Conservation (phyloP, 2,888 invertebrate species). For the Agrotis puta region DNA sequence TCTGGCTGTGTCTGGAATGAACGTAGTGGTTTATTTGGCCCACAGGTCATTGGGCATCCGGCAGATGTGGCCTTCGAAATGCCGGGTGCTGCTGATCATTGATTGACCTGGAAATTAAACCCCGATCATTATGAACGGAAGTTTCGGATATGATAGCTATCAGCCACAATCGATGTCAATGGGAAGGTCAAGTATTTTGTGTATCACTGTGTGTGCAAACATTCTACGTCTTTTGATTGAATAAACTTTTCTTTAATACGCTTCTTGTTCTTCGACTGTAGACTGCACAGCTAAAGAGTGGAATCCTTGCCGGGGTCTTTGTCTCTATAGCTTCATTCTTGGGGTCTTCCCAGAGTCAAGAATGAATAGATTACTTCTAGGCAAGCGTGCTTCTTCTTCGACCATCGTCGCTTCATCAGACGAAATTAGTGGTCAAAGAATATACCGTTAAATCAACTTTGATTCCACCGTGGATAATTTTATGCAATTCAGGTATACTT, state of each 20-base stretch:
- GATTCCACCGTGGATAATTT: slow-evolving; percentile 10
- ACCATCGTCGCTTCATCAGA: too few species aligned
- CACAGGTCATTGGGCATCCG: too few species aligned
- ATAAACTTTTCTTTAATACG: background rate
- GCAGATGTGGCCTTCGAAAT: background rate
- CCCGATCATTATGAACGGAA: slow-evolving; percentile 14
- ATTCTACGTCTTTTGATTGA: background rate
- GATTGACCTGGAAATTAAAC: slow-evolving; percentile 38
- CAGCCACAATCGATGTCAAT: slow-evolving; percentile 44
- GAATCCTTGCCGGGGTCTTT: too few species aligned
- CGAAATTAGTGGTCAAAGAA: too few species aligned
- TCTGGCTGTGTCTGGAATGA: too few species aligned
- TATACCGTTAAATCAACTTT: background rate
- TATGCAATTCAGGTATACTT: background rate
- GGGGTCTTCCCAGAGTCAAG: too few species aligned
- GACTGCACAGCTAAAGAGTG: background rate
- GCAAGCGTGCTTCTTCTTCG: too few species aligned
- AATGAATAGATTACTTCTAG: too few species aligned
- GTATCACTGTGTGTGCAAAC: background rate
- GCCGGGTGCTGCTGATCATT: background rate
- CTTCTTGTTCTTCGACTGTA: too few species aligned
- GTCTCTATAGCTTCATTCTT: too few species aligned
- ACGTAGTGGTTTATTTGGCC: too few species aligned
- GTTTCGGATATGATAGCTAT: slow-evolving; percentile 27
- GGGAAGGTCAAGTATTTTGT: slow-evolving; percentile 36